phyloP scores from a whole-genome alignment of 37 sponge, comb jelly and placozoan species.

The Mnemiopsis leidyi region DNA sequence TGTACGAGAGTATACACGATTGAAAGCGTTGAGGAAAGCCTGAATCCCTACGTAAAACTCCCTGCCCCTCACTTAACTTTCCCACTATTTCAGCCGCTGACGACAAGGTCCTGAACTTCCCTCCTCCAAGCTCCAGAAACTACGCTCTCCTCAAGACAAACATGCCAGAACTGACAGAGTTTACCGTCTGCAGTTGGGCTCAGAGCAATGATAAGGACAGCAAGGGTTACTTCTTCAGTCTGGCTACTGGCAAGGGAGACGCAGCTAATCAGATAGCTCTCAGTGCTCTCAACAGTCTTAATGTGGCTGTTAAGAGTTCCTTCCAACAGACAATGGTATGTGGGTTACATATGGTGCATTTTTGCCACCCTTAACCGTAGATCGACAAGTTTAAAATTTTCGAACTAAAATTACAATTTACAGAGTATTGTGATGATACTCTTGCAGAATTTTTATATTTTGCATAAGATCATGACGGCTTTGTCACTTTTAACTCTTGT shows the following conservation, averaged over 20 bases:
- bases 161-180: constrained; percentile 1
- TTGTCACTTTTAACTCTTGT: too few species aligned
- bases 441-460: too few species aligned
- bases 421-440: too few species aligned
- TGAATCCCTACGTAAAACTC: too few species aligned
- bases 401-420: too few species aligned
- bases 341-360: too few species aligned
- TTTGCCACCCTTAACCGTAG: too few species aligned
- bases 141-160: constrained; percentile 34
- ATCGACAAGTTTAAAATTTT: too few species aligned
- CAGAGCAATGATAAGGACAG: constrained; percentile 50
- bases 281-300: constrained; percentile 2
- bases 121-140: neutral
- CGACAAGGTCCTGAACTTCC: constrained; percentile 25
- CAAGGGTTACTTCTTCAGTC: constrained; percentile 48
- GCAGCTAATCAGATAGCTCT: constrained; percentile 10
- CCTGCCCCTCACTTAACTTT: too few species aligned
- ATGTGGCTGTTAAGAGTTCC: neutral
- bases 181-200: constrained; percentile 36
- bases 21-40: too few species aligned
- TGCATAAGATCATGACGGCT: too few species aligned
- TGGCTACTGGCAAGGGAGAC: constrained; percentile 21
- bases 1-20: too few species aligned
- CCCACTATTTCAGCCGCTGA: neutral
- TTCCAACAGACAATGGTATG: constrained; percentile 15